Conservation (phyloP, 1,140 invertebrate genomes). For the Trialeurodes vaporariorum region DNA sequence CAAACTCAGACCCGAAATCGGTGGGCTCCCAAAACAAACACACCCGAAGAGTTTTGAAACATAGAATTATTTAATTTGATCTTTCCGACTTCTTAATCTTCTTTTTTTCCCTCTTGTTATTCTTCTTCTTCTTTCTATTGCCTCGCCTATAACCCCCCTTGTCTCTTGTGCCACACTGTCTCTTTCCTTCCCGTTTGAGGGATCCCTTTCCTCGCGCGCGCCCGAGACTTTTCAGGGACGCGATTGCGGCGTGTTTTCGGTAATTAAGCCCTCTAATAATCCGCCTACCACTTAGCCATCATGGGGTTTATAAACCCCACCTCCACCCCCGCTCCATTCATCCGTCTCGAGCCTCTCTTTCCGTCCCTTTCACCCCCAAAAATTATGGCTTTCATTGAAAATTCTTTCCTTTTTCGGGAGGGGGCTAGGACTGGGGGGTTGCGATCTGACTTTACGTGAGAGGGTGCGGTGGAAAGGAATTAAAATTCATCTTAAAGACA, state of each 20-base stretch:
- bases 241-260: background rate
- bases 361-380: too few species aligned
- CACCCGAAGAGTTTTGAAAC: background rate
- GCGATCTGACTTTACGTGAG: background rate
- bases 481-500: background rate
- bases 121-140: background rate
- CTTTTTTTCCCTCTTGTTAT: too few species aligned
- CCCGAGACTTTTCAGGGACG: too few species aligned
- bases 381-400: background rate
- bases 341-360: too few species aligned
- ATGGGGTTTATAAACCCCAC: background rate
- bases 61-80: background rate
- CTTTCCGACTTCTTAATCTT: background rate
- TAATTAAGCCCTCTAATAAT: background rate
- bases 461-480: background rate
- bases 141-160: background rate
- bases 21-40: background rate
- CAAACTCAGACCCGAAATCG: background rate
- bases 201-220: background rate
- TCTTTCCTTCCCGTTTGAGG: background rate
- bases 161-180: background rate
- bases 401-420: background rate
- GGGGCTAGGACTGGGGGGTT: too few species aligned
- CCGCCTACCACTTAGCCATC: background rate
- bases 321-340: background rate